Base-by-base conservation (phyloP, 2,797 vertebrate species). In the Yasuhikotakia modesta region DNA sequence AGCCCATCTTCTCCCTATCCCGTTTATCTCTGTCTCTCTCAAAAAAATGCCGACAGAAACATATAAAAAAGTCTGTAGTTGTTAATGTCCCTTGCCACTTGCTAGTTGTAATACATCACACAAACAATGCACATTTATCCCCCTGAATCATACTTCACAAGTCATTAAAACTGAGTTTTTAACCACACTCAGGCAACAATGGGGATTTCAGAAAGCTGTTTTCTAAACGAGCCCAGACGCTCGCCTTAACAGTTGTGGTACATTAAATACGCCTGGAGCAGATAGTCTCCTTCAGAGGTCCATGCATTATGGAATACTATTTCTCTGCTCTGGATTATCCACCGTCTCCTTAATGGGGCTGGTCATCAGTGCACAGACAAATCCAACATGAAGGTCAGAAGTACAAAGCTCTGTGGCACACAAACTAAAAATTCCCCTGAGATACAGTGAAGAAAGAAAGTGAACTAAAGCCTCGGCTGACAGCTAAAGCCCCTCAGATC, bases 401-500 rank as follows among this genome's bases (percentile, higher is more conserved):
- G 66, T 58, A 52, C 46, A 71, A 58, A 75, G 30, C 27, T 69
- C 58, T 67, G 64, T 65, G 57, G 19, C 19, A 30, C 45, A 71
- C 57, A 57, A 67, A 68, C 75, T 77, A 61, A 77, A 77, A 77
- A 77, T 70, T 77, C 75, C 75, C 75, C 22, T 58, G 57, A 77
- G 75, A 57, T 43, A 14, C 55, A 77, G 66, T 77, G 52, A 70
- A 70, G 45, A 77, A 70, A 63, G 74, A 74, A 78, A 70, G 14
- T 78, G 57, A 81, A 78, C 80, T 72, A 70, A 27, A 76, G 55
- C 65, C 61, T 78, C 43, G 74, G 67, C 73, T 39, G 68, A 72
- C 60, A 32, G 76, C 65, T 81, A 78, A 78, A 57, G 50, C 69
- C 80, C 39, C 64, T 78, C 74, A 81, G 79, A 77, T 85, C 83